phyloP scores from a whole-genome alignment of 2,797 vertebrate species.

The Channallabes apus region DNA sequence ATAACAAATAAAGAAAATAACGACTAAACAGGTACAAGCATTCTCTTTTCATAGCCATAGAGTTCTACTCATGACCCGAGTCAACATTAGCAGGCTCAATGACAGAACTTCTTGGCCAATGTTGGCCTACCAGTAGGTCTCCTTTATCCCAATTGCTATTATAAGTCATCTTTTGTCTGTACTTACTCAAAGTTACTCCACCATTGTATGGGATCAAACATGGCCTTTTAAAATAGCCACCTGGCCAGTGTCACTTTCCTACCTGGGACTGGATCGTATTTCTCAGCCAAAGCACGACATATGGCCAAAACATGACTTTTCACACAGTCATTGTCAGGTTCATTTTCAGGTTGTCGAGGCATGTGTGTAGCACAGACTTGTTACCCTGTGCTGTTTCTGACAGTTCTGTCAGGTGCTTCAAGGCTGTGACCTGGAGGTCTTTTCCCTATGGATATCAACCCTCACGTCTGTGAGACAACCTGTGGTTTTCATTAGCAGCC shows the following conservation, averaged over 20 bases:
- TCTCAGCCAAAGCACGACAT: not conserved
- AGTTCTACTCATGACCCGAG: not conserved
- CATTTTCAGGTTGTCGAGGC: not conserved
- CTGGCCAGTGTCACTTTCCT: not conserved
- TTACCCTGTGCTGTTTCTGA: not conserved
- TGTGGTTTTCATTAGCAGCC: constrained; percentile 20
- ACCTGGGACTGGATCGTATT: not conserved
- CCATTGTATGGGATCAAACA: not conserved
- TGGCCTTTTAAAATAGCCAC: not conserved
- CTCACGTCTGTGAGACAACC: not conserved
- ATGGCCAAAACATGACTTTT: not conserved
- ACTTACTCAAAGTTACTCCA: not conserved
- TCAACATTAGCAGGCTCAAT: not conserved
- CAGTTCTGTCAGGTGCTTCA: constrained; percentile 10
- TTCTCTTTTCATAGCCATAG: not conserved
- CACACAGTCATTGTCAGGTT: not conserved
- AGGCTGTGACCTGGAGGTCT: constrained; percentile 4
- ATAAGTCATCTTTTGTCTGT: not conserved
- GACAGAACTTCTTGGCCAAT: not conserved
- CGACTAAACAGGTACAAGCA: not conserved
- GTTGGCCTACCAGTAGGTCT: not conserved
- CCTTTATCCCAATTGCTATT: not conserved
- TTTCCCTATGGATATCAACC: not conserved
- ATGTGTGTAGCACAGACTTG: not conserved
- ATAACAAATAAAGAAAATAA: not conserved